Evolutionary conservation across 2,888 invertebrate genomes (phyloP).

Genomic region (Cerastis leucographa): DNA sequence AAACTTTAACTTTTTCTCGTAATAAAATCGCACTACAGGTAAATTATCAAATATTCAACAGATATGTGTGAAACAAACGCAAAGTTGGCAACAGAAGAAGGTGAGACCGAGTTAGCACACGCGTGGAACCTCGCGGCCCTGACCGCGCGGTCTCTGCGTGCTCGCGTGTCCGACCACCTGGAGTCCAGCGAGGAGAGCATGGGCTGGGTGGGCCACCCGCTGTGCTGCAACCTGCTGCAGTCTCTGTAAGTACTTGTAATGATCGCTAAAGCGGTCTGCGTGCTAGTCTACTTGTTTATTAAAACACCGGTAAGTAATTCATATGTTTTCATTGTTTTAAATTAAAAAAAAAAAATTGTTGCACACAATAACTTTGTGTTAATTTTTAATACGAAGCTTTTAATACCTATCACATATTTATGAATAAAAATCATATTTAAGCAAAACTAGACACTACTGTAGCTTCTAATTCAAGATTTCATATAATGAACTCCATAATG

Average conservation of each 20-base stretch:
- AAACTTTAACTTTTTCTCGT: background rate
- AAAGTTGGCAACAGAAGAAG: slow-evolving; percentile 93
- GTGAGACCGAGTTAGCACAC: slow-evolving; percentile 95
- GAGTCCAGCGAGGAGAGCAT: slow-evolving; percentile 92
- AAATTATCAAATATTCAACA: slow-evolving; percentile 40
- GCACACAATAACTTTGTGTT: background rate
- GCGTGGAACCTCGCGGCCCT: slow-evolving; percentile 96
- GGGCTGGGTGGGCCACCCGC: slow-evolving; percentile 96
- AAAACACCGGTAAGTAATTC: background rate
- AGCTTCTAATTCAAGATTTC: background rate
- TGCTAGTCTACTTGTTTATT: background rate
- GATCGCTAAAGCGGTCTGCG: background rate
- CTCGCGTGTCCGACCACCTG: slow-evolving; percentile 79
- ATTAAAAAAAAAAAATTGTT: background rate
- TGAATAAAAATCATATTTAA: background rate
- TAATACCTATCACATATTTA: background rate
- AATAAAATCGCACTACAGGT: background rate
- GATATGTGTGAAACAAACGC: slow-evolving; percentile 96
- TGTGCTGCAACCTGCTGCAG: slow-evolving; percentile 96
- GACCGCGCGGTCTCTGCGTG: slow-evolving; percentile 89
- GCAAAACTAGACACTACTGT: background rate
- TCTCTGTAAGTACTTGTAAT: slow-evolving; percentile 92
- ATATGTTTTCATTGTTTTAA: background rate
- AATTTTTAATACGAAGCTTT: background rate
- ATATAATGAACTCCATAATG: background rate